Conservation (phyloP, 2,888 invertebrate species). For the Erynnis tages region DNA sequence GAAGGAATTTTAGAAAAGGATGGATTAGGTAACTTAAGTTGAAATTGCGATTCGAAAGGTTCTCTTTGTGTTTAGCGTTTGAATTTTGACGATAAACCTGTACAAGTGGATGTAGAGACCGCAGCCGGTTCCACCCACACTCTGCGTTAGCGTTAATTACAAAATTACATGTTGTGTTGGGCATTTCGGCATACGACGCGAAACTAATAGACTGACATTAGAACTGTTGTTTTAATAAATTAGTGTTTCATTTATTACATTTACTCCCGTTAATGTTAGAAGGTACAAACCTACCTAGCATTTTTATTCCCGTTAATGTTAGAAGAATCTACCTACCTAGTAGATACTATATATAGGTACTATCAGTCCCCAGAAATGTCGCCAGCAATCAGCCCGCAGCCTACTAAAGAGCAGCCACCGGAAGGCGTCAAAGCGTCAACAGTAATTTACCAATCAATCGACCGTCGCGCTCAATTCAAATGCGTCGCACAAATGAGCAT, state of each 20-base stretch:
- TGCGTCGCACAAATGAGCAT: no score
- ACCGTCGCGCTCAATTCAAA: not conserved
- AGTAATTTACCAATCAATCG: not conserved
- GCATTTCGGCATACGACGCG: no score
- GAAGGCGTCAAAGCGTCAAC: not conserved
- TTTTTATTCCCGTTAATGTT: no score
- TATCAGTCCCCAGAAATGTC: no score
- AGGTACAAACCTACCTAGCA: no score
- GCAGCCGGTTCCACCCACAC: not conserved
- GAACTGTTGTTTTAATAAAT: no score
- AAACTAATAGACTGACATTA: no score
- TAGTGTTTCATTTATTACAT: no score
- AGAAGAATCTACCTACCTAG: no score
- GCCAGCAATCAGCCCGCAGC: no score
- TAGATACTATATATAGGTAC: no score
- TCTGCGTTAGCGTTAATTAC: not conserved
- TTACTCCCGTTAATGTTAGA: no score
- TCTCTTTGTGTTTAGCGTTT: not conserved
- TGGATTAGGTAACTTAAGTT: constrained; percentile 39
- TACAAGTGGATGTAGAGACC: not conserved
- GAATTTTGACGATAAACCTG: not conserved
- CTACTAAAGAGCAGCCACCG: not conserved
- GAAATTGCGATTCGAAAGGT: not conserved
- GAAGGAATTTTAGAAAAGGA: constrained; percentile 47
- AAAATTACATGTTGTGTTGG: not conserved